Percentiles rank a stretch among this genome's conserved stretches.
Evolutionary conservation across 2,113 vertebrate species (phyloP).

Genomic region (Antechinus flavipes): DNA sequence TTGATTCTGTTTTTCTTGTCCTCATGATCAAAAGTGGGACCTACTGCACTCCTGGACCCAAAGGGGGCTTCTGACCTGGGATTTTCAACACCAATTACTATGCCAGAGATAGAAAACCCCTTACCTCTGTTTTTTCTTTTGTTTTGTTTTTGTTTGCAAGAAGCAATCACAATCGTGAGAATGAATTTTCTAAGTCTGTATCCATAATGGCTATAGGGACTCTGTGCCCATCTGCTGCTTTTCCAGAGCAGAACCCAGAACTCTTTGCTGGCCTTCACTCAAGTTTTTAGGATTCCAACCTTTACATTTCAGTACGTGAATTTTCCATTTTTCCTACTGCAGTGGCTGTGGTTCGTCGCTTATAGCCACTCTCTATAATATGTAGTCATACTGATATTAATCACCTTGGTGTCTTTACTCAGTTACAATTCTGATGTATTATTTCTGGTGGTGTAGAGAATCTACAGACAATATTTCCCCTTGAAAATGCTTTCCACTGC

Average conservation of each 20-base stretch:
- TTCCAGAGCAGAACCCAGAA: not conserved
- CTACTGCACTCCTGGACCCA: conserved; percentile 18
- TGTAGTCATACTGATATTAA: conserved; percentile 3
- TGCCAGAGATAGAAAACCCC: conserved; percentile 8
- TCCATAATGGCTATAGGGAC: not conserved
- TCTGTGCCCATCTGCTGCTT: conserved; percentile 18
- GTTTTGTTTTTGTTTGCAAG: conserved; percentile 14
- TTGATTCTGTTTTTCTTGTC: conserved; percentile 38
- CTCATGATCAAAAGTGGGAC: conserved; percentile 33
- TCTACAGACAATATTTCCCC: conserved; percentile 27
- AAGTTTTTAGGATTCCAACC: conserved; percentile 21
- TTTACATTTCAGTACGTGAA: not conserved
- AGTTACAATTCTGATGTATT: not conserved
- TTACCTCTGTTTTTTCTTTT: conserved; percentile 35
- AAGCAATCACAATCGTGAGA: not conserved
- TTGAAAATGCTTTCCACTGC: conserved; percentile 33
- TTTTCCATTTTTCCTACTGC: not conserved
- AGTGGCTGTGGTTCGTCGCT: not conserved
- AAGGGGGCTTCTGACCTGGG: conserved; percentile 33
- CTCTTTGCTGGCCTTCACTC: conserved; percentile 3
- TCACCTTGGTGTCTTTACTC: conserved; percentile 27
- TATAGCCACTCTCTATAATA: not conserved
- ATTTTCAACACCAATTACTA: conserved; percentile 44
- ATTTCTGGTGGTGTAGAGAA: not conserved
- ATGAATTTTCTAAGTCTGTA: not conserved